Evolutionary conservation across 2,113 vertebrate species (phyloP), one percentile per base, ranked within the genome.

Genomic region (Lipotes vexillifer): DNA sequence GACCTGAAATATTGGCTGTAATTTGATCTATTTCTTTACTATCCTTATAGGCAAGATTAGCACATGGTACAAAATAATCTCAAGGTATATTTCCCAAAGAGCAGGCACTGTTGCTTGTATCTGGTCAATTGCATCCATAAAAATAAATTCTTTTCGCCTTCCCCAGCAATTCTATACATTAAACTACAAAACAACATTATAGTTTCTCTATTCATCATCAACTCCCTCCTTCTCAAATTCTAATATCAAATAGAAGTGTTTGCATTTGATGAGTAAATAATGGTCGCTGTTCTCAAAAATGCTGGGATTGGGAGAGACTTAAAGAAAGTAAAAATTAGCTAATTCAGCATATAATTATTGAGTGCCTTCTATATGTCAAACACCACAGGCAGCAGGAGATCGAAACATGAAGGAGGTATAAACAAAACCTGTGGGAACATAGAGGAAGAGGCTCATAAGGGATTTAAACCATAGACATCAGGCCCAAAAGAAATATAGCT

Each of bases 11-110:
- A 91, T 94, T 78, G 23, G 33, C 44, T 77, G 21, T 68, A 81
- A 84, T 95, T 95, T 97, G 31, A 96, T 87, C 68, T 95, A 36
- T 95, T 90, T 74, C 49, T 85, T 97, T 96, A 80, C 14, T 23
- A 21, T 66, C 29, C 5, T 63, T 80, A 65, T 3, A 96, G 71
- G 14, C 17, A 93, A 96, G 23, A 91, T 90, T 21, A 68, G 49
- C 7, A 57, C 3, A 66, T 4, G 18, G 17, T 27, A 83, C 2
- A 61, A 80, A 87, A 88, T 75, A 41, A 84, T 77, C 57, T 69
- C 63, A 44, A 84, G 17, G 5, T 25, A 29, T 4, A 18, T 82
- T 82, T 93, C 27, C n/a, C 27, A 83, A 75, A 90, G 36, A 84
- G 5, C 11, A n/a, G 61, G 13, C 1, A 21, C 17, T 6, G 31